These are phyloP conservation scores for Drosophila pullipes DNA, from an alignment of 2,888 invertebrate species.

Conservation along the genomic window DNA sequence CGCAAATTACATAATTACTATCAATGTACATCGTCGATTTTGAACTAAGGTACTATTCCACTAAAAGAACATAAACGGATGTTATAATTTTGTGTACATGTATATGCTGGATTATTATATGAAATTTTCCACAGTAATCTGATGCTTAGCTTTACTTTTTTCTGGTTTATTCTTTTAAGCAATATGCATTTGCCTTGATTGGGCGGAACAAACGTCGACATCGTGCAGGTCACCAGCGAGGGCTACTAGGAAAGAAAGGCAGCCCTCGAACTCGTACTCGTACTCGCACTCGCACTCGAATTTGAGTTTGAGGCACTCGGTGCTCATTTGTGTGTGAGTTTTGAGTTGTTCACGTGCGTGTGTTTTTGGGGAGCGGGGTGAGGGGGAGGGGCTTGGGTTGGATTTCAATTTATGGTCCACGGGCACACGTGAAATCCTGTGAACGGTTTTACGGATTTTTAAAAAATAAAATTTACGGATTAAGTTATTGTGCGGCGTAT, in stretches of 20 bases:
- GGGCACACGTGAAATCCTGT: slow-evolving; percentile 64
- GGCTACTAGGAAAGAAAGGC: neutral
- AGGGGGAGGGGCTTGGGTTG: slow-evolving; percentile 25
- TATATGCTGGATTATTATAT: neutral
- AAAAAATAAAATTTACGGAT: slow-evolving; percentile 83
- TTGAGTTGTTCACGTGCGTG: slow-evolving; percentile 35
- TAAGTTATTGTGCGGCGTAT: slow-evolving; percentile 79
- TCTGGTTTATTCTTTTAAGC: slow-evolving; percentile 14
- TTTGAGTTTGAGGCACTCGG: slow-evolving; percentile 7
- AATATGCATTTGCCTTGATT: slow-evolving; percentile 53
- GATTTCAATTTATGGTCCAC: slow-evolving; percentile 75
- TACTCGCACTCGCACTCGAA: neutral
- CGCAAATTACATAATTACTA: neutral
- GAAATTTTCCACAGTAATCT: neutral
- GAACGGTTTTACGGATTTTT: slow-evolving; percentile 77
- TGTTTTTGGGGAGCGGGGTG: too few species aligned
- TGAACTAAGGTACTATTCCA: neutral
- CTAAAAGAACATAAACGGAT: neutral
- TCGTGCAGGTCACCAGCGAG: slow-evolving; percentile 19
- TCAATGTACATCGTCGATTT: neutral
- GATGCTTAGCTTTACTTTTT: neutral
- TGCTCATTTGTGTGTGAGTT: slow-evolving; percentile 23
- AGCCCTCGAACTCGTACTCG: neutral
- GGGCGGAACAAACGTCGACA: slow-evolving; percentile 50
- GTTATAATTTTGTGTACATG: neutral